Conservation (phyloP, 2,797 vertebrate genomes). For the Cyclopterus lumpus region DNA sequence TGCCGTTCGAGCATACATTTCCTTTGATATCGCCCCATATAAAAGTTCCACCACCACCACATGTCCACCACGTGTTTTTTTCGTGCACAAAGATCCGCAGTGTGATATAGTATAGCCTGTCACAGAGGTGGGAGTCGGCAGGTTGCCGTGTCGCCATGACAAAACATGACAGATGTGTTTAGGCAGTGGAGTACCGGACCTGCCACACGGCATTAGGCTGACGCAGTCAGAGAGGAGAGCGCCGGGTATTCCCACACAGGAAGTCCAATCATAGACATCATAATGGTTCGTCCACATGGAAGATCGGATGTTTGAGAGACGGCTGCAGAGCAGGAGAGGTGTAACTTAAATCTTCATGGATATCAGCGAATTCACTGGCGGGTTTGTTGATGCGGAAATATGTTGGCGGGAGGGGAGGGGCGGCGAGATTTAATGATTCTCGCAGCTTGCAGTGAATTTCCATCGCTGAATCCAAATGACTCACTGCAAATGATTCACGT, state of each 20-base stretch:
- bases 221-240: conserved; percentile 79
- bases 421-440: conserved; percentile 34
- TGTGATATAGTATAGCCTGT: conserved; percentile 52
- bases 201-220: conserved; percentile 85
- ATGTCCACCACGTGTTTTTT: not conserved
- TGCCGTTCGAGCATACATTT: too few relatives aligned
- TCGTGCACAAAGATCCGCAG: conserved; percentile 24
- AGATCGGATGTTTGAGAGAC: conserved; percentile 74
- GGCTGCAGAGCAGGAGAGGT: conserved; percentile 33
- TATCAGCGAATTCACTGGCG: conserved; percentile 29
- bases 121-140: conserved; percentile 81
- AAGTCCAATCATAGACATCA: conserved; percentile 82
- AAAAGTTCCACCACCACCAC: conserved; percentile 1
- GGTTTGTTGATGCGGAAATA: conserved; percentile 41
- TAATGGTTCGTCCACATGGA: conserved; percentile 86
- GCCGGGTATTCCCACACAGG: conserved; percentile 73
- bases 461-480: conserved; percentile 48
- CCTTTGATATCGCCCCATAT: not conserved
- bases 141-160: conserved; percentile 82
- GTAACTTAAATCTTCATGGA: conserved; percentile 49
- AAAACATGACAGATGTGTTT: conserved; percentile 85
- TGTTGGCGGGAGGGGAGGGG: conserved; percentile 31
- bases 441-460: conserved; percentile 40
- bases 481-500: conserved; percentile 64
- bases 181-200: conserved; percentile 83